phyloP scores from a whole-genome alignment of 2,113 vertebrate species.

The Cyphomyrus discorhynchus region DNA sequence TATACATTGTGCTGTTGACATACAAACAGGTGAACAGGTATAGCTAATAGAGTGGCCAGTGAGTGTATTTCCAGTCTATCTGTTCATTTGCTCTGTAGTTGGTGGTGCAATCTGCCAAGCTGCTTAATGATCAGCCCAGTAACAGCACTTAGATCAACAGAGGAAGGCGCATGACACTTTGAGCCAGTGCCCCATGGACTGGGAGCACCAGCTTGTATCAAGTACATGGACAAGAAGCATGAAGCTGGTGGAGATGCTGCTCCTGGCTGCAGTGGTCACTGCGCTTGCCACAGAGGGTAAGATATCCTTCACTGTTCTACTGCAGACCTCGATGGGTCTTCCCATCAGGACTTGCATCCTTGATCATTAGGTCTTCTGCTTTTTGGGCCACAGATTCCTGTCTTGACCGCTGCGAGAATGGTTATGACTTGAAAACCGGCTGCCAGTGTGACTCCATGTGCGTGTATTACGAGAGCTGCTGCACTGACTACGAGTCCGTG shows the following conservation, averaged over 20 bases:
- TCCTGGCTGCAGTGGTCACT: constrained; percentile 43
- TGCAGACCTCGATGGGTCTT: background rate
- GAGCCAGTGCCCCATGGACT: constrained; percentile 44
- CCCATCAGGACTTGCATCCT: background rate
- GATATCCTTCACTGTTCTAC: constrained; percentile 1
- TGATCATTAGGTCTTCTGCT: background rate
- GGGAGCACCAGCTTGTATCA: constrained; percentile 24
- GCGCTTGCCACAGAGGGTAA: constrained; percentile 46
- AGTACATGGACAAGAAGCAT: constrained; percentile 44
- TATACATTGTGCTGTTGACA: background rate
- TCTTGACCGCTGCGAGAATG: constrained; percentile 67
- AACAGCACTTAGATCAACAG: constrained; percentile 45
- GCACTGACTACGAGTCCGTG: constrained; percentile 61
- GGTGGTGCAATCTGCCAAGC: background rate
- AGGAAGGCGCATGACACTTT: constrained; percentile 50
- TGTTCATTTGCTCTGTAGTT: background rate
- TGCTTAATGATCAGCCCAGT: constrained; percentile 29
- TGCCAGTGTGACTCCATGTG: constrained; percentile 94
- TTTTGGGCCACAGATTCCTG: constrained; percentile 71
- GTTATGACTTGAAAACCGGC: constrained; percentile 58
- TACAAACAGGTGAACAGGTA: background rate
- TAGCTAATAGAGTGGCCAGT: background rate
- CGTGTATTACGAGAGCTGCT: constrained; percentile 86
- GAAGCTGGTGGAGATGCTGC: constrained; percentile 43
- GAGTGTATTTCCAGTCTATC: background rate